These are phyloP conservation scores for Syngnathus rostellatus DNA, from an alignment of 2,797 vertebrate species.

Conservation along the genomic window DNA sequence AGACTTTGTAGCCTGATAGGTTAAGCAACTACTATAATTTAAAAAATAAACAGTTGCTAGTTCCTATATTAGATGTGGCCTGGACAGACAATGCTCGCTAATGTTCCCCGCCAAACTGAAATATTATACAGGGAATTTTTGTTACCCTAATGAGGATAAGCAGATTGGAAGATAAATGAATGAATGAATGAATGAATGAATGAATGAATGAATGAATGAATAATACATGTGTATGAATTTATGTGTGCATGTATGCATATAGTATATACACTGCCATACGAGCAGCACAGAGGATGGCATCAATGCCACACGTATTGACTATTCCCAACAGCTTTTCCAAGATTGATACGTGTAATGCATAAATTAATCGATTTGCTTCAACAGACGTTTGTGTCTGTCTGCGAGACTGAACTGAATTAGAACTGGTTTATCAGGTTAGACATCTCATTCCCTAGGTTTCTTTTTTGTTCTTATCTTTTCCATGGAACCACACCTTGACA, in stretches of 20 bases:
- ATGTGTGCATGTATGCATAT: too few species aligned
- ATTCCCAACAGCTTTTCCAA: too few species aligned
- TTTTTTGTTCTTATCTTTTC: background rate
- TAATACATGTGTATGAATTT: too few species aligned
- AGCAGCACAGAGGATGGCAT: too few species aligned
- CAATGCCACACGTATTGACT: background rate
- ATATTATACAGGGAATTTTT: background rate
- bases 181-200: too few species aligned
- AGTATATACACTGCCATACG: too few species aligned
- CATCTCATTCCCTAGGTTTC: background rate
- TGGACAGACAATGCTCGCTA: background rate
- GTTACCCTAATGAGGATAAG: too few species aligned
- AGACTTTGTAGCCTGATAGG: background rate
- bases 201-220: too few species aligned
- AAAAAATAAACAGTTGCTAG: background rate
- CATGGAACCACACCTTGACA: background rate
- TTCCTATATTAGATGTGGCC: background rate
- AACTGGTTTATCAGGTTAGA: slow-evolving; percentile 2
- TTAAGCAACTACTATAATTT: background rate
- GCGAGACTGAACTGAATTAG: background rate
- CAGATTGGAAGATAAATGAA: too few species aligned
- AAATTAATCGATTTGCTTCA: background rate
- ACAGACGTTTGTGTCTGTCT: background rate
- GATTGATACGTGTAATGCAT: background rate
- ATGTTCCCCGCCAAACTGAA: background rate